Percentiles rank a stretch among this genome's conserved stretches.
phyloP scores from a whole-genome alignment of 2,113 vertebrate genomes.

The Oncorhynchus masou region DNA sequence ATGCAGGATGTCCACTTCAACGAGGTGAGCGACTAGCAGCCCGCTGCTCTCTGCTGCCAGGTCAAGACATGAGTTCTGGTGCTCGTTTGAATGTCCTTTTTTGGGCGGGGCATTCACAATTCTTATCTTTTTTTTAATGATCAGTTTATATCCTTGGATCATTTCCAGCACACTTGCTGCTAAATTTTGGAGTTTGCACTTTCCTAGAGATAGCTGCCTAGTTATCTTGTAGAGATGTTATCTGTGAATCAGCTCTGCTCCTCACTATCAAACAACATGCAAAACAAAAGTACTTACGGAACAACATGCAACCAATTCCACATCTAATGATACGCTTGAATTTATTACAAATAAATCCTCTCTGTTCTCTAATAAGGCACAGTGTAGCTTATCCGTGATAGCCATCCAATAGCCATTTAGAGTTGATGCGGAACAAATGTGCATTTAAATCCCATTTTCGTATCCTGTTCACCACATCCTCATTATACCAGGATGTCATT shows the following conservation, averaged over 20 bases:
- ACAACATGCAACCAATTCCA: background rate
- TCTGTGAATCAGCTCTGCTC: background rate
- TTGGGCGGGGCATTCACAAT: background rate
- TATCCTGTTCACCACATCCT: background rate
- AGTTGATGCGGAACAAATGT: background rate
- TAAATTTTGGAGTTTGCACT: background rate
- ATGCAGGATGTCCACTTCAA: slow-evolving; percentile 99
- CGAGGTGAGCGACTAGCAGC: slow-evolving; percentile 73
- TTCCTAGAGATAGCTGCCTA: background rate
- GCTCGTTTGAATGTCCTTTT: background rate
- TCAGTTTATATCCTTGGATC: slow-evolving; percentile 2
- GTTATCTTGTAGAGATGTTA: background rate
- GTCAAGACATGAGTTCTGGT: background rate
- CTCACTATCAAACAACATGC: background rate
- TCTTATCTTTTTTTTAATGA: background rate
- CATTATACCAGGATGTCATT: too few relatives aligned
- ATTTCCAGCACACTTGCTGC: slow-evolving; percentile 2
- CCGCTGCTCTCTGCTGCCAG: background rate
- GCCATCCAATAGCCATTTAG: background rate
- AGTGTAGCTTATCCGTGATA: background rate
- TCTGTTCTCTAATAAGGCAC: background rate
- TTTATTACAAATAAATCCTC: background rate
- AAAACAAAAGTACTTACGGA: background rate
- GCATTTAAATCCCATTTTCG: background rate
- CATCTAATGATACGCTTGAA: background rate